Evolutionary conservation across 2,797 vertebrate species (phyloP).

Genomic region (Phalanger gymnotis): DNA sequence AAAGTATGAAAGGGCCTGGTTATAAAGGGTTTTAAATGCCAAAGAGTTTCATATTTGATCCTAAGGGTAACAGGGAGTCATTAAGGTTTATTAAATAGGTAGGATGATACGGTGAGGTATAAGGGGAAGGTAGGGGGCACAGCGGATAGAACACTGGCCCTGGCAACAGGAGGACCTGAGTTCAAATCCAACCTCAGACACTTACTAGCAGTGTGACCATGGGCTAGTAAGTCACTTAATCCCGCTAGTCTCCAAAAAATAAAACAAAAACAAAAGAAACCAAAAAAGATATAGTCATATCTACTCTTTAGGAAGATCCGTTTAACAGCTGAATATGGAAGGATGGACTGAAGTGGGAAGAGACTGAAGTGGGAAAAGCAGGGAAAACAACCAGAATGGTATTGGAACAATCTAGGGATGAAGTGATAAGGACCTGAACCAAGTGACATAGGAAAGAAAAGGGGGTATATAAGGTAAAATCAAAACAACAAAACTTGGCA

Average conservation of each 20-base stretch:
- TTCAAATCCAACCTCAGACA: not conserved
- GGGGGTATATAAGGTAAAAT: not conserved
- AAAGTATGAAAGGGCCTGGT: not conserved
- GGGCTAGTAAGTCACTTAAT: not conserved
- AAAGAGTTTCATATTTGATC: not conserved
- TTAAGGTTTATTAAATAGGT: not conserved
- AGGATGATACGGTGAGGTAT: too few species aligned
- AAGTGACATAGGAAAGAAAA: not conserved
- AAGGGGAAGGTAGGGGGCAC: too few species aligned
- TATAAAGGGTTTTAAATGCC: not conserved
- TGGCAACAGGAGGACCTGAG: too few species aligned
- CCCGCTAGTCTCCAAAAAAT: not conserved
- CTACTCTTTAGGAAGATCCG: not conserved
- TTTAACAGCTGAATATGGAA: not conserved
- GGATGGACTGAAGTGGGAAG: not conserved
- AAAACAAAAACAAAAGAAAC: not conserved
- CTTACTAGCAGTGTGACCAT: not conserved
- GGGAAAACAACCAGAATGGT: not conserved
- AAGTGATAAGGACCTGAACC: not conserved
- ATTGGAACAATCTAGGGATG: not conserved
- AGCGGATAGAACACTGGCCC: too few species aligned
- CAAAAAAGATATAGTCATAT: not conserved
- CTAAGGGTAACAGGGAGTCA: not conserved
- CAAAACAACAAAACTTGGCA: not conserved
- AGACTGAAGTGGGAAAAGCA: not conserved